These are phyloP conservation scores for Drosophila pseudotakahashii DNA, from an alignment of 2,888 invertebrate species.

Conservation along the genomic window DNA sequence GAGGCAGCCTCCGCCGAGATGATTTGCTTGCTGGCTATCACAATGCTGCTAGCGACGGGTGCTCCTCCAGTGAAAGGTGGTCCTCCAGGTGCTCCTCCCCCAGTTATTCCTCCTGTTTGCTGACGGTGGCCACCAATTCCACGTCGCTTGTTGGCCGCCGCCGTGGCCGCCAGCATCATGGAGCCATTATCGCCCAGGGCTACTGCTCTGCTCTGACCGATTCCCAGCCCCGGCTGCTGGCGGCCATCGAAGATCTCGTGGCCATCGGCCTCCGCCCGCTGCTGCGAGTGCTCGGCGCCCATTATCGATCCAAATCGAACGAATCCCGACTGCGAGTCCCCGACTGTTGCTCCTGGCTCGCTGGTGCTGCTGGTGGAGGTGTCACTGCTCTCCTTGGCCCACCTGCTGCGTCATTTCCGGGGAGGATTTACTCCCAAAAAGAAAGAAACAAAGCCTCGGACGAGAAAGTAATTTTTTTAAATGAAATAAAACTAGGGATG, in stretches of 20 bases:
- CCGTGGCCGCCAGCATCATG: constrained; percentile 54
- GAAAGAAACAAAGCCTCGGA: no score
- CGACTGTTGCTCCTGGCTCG: not conserved
- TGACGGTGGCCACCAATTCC: constrained; percentile 32
- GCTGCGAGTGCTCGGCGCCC: constrained; percentile 88
- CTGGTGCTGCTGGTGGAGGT: not conserved
- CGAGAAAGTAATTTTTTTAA: no score
- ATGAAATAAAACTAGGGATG: no score
- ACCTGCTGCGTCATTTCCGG: not conserved
- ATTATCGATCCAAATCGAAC: constrained; percentile 76
- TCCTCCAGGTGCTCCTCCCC: not conserved
- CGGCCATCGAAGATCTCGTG: constrained; percentile 78
- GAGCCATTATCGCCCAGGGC: constrained; percentile 45
- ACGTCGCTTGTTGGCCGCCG: constrained; percentile 71
- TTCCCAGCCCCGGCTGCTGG: constrained; percentile 18
- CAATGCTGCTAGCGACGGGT: constrained; percentile 52
- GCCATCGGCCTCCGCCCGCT: constrained; percentile 80
- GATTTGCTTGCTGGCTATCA: constrained; percentile 68
- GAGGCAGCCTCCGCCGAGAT: constrained; percentile 75
- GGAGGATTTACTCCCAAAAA: not conserved
- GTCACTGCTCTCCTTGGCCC: not conserved
- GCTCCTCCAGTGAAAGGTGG: not conserved
- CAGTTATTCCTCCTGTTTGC: constrained; percentile 6
- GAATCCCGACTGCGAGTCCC: not conserved
- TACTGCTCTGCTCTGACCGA: not conserved